Evolutionary conservation across 2,888 invertebrate genomes (phyloP).

Genomic region (Morpho deidamia): DNA sequence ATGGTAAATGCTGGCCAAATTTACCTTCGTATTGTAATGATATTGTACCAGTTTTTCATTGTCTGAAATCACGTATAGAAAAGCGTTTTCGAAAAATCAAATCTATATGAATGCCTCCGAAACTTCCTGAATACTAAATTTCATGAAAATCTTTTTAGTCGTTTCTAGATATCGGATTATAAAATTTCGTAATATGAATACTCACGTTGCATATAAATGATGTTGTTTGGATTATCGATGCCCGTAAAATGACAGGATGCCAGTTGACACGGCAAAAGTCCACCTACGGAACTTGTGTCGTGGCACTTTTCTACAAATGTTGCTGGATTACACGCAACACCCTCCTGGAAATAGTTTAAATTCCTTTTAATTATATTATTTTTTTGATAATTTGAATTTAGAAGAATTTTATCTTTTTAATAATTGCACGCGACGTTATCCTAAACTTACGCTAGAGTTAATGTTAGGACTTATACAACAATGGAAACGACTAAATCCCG

Average conservation of each 20-base stretch:
- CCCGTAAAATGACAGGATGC: conserved; percentile 82
- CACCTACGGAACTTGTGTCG: conserved; percentile 25
- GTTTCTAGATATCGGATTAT: too few relatives aligned
- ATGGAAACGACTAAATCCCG: too few relatives aligned
- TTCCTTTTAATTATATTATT: background rate
- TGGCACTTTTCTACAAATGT: conserved; percentile 73
- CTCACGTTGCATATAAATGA: conserved; percentile 70
- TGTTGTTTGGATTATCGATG: conserved; percentile 74
- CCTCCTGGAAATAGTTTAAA: conserved; percentile 27
- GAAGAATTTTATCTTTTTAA: background rate
- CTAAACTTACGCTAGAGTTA: too few relatives aligned
- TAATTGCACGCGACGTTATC: background rate
- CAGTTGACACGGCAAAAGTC: conserved; percentile 43
- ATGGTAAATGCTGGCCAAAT: too few relatives aligned
- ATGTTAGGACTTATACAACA: too few relatives aligned
- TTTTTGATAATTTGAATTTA: background rate
- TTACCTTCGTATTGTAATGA: too few relatives aligned
- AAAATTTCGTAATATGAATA: conserved; percentile 8
- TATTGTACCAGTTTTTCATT: too few relatives aligned
- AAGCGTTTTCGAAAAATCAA: too few relatives aligned
- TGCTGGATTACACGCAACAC: conserved; percentile 75
- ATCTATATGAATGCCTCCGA: too few relatives aligned
- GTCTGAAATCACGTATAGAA: too few relatives aligned
- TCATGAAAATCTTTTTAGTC: too few relatives aligned
- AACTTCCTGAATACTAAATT: too few relatives aligned